Evolutionary conservation across 2,113 vertebrate species (phyloP), one percentile per base, ranked within the genome.

Genomic region (Cricetomys ansorgei): DNA sequence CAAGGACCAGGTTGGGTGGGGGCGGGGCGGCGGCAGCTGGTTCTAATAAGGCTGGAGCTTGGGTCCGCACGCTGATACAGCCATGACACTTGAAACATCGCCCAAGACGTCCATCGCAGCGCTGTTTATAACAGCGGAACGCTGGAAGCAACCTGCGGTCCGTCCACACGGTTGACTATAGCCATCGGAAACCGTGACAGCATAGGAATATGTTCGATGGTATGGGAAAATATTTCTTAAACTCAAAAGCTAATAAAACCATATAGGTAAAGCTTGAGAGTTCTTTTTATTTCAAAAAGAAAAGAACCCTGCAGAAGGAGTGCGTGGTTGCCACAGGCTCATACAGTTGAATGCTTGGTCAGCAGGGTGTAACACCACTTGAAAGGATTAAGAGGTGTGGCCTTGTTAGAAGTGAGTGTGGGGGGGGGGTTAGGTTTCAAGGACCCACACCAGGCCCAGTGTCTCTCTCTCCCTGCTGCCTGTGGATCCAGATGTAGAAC

Each of bases 21-120:
- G 43, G 31, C 0, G 1, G 94, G 80, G 65, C 48, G 64, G 59
- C 75, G 31, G 75, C n/a, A 25, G 25, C 87, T 75, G 53, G 37
- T 80, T 92, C 95, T 64, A 86, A 94, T 69, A 85, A 81, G 73
- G 85, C 89, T 59, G 11, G 67, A 91, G 62, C 48, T 77, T 89
- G 7, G 34, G 27, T 48, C 91, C 73, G 88, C n/a, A 92, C 13
- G 37, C 31, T 13, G 84, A n/a, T 43, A 4, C 43, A 27, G 19
- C 29, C 11, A 4, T 73, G 9, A 50, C 25, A 5, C 43, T 67
- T 53, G n/a, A 73, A 59, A 90, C 91, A 12, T 62, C 43, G 48
- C 43, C 23, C 62, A 72, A 50, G 88, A 62, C 86, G 84, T 88
- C 84, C 87, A 59, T 48, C n/a, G 50, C 84, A 72, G 73, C 43